Base-by-base conservation (phyloP, 2,888 invertebrate genomes). In the Euzophera pinguis region DNA sequence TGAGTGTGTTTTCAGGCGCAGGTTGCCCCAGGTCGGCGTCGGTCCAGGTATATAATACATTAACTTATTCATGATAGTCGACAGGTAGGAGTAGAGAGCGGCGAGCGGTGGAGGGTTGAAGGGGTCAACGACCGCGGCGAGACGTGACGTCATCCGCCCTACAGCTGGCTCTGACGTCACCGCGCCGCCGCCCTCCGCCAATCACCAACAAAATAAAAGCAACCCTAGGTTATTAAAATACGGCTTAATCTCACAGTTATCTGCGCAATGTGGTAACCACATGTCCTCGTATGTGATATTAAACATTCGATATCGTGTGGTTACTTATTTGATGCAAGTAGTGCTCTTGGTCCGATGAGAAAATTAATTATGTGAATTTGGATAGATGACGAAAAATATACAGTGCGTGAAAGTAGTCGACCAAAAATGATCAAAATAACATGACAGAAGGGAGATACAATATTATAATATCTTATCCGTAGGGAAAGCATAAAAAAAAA, bases 161-260 rank as follows among this genome's bases (percentile, higher is more conserved):
- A 87, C 89, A 89, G 89, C 89, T 88, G 88, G 79, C 78, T 71
- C 71, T 84, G 88, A 90, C 89, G 86, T 88, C 89, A 89, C 71
- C 66, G 60, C 65, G 53, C 73, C 65, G 53, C 73, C 73, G 73
- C 75, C 76, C 75, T 73, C 65, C 54, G 61, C 62, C 53, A 65
- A 53, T 66, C 59, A 73, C 71, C 68, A 72, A 76, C 78, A 79
- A 71, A 74, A 75, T 71, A 73, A 79, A 76, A 63, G 67, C 63
- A 67, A 73, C 78, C 76, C 74, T 83, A 78, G 71, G 66, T 64
- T 64, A 61, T 62, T 64, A 63, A 58, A 56, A 71, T 80, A 81
- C 77, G 80, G 78, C 67, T 68, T 73, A 84, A 81, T 81, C 78
- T 83, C 73, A 73, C 61, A 66, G 55, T 52, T 57, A 62, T 55